Conservation (phyloP, 2,888 invertebrate species). For the Agriotes lineatus region DNA sequence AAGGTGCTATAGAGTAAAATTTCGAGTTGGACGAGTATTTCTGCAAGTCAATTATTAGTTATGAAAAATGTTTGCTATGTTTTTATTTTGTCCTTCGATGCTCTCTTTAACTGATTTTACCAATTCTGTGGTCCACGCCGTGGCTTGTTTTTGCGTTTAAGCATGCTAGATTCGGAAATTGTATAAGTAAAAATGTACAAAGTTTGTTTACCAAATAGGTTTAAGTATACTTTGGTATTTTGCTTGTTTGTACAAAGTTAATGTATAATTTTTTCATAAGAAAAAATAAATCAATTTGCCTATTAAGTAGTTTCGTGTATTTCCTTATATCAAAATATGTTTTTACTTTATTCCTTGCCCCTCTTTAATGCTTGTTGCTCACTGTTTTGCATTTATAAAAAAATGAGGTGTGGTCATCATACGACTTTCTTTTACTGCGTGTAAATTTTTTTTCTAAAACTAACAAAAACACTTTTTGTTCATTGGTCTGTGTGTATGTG, state of each 20-base stretch:
- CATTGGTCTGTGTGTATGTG: too few relatives aligned
- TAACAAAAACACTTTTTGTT: too few relatives aligned
- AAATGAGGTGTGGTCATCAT: not conserved
- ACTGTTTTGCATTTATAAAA: not conserved
- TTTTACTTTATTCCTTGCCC: not conserved
- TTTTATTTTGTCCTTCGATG: too few relatives aligned
- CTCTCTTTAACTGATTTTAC: too few relatives aligned
- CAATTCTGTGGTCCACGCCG: not conserved
- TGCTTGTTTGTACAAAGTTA: slow-evolving; percentile 37
- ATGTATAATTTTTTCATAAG: slow-evolving; percentile 25
- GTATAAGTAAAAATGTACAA: slow-evolving; percentile 26
- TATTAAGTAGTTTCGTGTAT: not conserved
- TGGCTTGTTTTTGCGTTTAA: not conserved
- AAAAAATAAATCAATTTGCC: slow-evolving; percentile 17
- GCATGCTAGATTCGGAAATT: not conserved
- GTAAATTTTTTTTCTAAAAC: too few relatives aligned
- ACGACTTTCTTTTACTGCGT: too few relatives aligned
- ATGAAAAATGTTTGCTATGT: too few relatives aligned
- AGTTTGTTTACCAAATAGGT: slow-evolving; percentile 31
- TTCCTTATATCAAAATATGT: not conserved
- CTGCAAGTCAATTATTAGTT: too few relatives aligned
- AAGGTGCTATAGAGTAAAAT: too few relatives aligned
- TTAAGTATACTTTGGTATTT: slow-evolving; percentile 35
- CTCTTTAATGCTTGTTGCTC: not conserved
- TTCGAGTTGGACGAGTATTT: too few relatives aligned